Conservation (phyloP, 2,797 vertebrate genomes). For the Enteromius thamalakanensis region DNA sequence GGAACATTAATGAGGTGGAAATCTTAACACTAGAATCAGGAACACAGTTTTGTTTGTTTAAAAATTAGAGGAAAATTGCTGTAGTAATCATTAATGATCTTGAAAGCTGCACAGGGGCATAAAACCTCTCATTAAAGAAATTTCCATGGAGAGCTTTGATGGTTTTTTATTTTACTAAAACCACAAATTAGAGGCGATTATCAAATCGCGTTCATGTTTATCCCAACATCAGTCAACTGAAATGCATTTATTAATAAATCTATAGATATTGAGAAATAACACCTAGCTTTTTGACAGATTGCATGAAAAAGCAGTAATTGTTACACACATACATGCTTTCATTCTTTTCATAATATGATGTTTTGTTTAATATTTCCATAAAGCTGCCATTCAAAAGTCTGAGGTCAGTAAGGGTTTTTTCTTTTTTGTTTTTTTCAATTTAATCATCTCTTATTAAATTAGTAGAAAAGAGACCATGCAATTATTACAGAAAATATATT, state of each 20-base stretch:
- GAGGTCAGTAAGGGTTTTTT: background rate
- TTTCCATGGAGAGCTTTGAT: constrained; percentile 37
- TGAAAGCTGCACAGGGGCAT: constrained; percentile 28
- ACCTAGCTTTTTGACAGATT: background rate
- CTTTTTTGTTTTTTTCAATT: too few species aligned
- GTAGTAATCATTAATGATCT: constrained; percentile 45
- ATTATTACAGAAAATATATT: background rate
- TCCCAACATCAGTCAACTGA: background rate
- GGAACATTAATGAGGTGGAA: constrained; percentile 35
- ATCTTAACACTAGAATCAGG: constrained; percentile 10
- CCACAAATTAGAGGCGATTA: constrained; percentile 51
- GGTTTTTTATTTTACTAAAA: constrained; percentile 29
- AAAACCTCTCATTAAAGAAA: constrained; percentile 36
- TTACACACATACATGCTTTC: too few species aligned
- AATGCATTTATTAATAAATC: constrained; percentile 15
- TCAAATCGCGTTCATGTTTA: constrained; percentile 27
- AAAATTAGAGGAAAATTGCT: constrained; percentile 30
- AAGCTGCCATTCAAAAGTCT: background rate
- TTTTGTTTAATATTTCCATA: background rate
- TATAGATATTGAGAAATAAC: background rate
- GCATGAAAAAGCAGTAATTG: too few species aligned
- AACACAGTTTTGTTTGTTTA: background rate
- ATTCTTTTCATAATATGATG: too few species aligned
- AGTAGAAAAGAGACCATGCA: background rate
- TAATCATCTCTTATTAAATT: background rate